phyloP scores from a whole-genome alignment of 2,797 vertebrate genomes.

The Hyperoplus lanceolatus region DNA sequence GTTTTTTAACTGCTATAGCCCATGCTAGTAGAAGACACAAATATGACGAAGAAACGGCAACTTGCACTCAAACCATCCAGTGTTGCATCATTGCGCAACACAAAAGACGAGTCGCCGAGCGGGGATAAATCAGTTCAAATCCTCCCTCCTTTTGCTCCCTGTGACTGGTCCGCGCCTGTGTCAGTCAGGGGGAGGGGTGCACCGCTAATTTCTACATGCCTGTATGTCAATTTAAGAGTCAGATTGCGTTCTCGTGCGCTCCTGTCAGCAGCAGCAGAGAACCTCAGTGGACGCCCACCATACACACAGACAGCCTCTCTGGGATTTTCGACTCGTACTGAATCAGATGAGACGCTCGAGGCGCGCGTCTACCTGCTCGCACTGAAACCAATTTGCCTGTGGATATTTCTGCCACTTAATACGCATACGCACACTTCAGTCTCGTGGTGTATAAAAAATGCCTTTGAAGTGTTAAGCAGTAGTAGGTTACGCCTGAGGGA shows the following conservation, averaged over 20 bases:
- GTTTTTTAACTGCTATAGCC: no score
- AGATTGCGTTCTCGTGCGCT: constrained; percentile 73
- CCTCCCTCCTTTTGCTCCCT: constrained; percentile 74
- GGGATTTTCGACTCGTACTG: constrained; percentile 33
- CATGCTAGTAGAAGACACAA: no score
- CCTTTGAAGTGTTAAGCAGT: constrained; percentile 28
- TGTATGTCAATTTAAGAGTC: constrained; percentile 81
- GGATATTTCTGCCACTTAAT: constrained; percentile 49
- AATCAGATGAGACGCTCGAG: constrained; percentile 36
- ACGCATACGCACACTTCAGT: constrained; percentile 43
- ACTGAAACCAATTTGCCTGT: constrained; percentile 22
- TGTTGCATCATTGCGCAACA: constrained; percentile 77
- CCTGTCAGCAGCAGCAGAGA: constrained; percentile 59
- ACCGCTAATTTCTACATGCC: constrained; percentile 80
- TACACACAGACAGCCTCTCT: neutral
- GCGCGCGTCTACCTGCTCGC: constrained; percentile 54
- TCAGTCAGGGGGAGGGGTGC: constrained; percentile 82
- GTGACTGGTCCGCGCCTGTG: constrained; percentile 80
- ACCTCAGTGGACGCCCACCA: constrained; percentile 20
- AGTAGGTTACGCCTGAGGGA: neutral
- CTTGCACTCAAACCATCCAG: constrained; percentile 41
- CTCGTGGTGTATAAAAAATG: constrained; percentile 25
- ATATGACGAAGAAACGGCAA: constrained; percentile 20
- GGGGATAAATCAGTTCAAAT: constrained; percentile 53
- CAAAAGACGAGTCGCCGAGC: constrained; percentile 39